Conservation (phyloP, 2,113 vertebrate genomes). For the Scytalopus superciliaris region DNA sequence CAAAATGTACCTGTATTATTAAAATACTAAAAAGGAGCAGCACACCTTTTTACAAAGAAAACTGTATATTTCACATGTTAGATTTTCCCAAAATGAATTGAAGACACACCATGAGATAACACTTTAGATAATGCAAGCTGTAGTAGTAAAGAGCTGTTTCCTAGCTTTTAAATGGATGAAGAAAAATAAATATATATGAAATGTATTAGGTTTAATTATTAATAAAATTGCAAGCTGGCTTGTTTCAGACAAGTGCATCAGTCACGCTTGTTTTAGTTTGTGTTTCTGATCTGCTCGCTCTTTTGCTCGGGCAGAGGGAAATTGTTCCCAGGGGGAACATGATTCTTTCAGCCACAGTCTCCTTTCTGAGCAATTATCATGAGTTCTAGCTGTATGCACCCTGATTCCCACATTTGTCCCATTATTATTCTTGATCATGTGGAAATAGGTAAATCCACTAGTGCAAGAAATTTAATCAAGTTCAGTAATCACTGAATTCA, state of each 20-base stretch:
- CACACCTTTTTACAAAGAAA: not conserved
- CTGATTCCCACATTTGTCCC: not conserved
- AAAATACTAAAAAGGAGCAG: not conserved
- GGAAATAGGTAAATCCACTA: not conserved
- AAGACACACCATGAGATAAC: not conserved
- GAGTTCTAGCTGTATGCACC: not conserved
- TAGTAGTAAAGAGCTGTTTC: not conserved
- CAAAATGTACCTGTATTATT: not conserved
- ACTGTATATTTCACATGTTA: not conserved
- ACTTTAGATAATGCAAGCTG: not conserved
- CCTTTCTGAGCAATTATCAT: not conserved
- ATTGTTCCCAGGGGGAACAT: not conserved
- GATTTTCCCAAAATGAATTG: not conserved
- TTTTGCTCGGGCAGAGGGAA: not conserved
- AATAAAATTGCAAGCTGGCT: not conserved
- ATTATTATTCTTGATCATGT: not conserved
- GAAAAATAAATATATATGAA: not conserved
- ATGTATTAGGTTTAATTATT: not conserved
- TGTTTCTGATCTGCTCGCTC: not conserved
- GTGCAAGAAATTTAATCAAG: not conserved
- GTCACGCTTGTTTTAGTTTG: constrained; percentile 4
- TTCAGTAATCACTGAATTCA: not conserved
- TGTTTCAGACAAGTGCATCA: constrained; percentile 30
- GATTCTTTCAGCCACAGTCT: not conserved
- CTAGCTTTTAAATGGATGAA: not conserved